Evolutionary conservation across 2,113 vertebrate genomes (phyloP).

Genomic region (Piaya cayana): DNA sequence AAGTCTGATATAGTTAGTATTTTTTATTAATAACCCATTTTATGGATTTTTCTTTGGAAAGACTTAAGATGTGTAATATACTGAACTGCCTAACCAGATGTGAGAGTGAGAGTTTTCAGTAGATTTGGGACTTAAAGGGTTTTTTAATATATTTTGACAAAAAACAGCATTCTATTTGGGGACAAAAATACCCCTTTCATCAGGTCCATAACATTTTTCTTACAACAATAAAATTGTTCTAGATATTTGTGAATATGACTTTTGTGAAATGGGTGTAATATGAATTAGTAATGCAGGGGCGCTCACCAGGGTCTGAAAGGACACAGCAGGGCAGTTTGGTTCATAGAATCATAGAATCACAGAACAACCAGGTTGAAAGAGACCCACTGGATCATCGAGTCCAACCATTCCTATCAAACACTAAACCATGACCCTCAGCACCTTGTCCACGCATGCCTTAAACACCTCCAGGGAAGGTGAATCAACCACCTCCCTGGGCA

Average conservation of each 20-base stretch:
- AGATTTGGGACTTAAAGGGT: not conserved
- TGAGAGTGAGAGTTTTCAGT: not conserved
- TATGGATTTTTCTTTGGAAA: not conserved
- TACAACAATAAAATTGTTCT: not conserved
- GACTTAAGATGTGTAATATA: not conserved
- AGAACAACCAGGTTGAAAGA: too few relatives aligned
- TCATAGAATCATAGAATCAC: too few relatives aligned
- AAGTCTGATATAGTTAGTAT: not conserved
- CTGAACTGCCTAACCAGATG: not conserved
- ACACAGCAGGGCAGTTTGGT: not conserved
- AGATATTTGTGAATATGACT: not conserved
- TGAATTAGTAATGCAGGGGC: fast-evolving
- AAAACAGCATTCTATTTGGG: not conserved
- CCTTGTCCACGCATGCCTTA: too few relatives aligned
- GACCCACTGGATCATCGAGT: too few relatives aligned
- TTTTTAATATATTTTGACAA: not conserved
- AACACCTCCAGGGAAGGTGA: too few relatives aligned
- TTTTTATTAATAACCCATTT: not conserved
- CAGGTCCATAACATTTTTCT: not conserved
- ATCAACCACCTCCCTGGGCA: too few relatives aligned
- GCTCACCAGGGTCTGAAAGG: not conserved
- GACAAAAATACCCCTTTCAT: not conserved
- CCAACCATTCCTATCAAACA: too few relatives aligned
- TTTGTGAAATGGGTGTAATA: not conserved
- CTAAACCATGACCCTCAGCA: too few relatives aligned